Conservation (phyloP, 2,113 vertebrate genomes). For the Procavia capensis region DNA sequence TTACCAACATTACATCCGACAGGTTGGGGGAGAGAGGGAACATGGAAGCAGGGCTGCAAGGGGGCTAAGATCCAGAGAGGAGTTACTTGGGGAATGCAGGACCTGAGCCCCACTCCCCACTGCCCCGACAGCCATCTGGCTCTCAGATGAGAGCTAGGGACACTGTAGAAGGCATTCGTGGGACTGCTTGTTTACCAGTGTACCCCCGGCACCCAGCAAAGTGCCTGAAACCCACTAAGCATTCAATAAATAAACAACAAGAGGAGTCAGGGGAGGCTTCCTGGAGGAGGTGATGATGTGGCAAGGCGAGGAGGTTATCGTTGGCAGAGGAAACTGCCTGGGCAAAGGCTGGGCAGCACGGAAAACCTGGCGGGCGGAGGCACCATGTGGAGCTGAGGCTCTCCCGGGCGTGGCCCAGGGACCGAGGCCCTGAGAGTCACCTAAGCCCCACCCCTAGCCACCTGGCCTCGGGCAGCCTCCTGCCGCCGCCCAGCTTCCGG, state of each 20-base stretch:
- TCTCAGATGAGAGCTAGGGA: neutral
- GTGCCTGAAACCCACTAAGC: neutral
- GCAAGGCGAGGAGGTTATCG: no score
- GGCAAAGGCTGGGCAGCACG: neutral
- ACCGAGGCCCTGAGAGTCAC: neutral
- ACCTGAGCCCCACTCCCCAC: neutral
- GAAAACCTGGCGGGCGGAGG: no score
- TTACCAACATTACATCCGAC: neutral
- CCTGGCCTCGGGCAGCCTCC: neutral
- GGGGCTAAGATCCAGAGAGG: neutral
- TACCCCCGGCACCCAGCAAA: neutral
- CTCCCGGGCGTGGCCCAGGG: no score
- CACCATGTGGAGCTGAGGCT: no score
- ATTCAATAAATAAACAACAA: neutral
- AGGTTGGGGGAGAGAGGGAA: neutral
- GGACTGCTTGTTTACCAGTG: neutral
- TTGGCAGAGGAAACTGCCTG: neutral
- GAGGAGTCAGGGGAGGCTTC: neutral
- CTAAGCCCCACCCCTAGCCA: neutral
- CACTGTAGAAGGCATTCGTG: neutral
- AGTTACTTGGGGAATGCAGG: no score
- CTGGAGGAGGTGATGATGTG: no score
- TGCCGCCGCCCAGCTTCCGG: neutral
- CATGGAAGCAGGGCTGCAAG: neutral
- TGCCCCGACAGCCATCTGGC: neutral